Evolutionary conservation across 2,113 vertebrate species (phyloP).

Genomic region (Pogonocichla stellata): DNA sequence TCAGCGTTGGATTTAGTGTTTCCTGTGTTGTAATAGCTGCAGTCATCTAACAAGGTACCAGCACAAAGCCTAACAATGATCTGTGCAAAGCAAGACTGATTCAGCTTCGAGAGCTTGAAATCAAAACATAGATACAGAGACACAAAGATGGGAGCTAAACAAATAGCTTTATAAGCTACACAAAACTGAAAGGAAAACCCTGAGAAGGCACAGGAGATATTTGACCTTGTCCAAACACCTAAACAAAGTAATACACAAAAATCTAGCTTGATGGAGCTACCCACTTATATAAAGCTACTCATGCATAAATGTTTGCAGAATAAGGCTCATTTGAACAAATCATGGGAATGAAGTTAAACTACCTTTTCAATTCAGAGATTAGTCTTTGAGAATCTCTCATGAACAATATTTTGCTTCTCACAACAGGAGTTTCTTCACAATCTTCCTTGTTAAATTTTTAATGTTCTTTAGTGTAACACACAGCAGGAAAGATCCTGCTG

Average conservation of each 20-base stretch:
- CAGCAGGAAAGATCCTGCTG: not conserved
- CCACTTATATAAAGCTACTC: not conserved
- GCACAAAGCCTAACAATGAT: not conserved
- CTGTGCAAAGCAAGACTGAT: not conserved
- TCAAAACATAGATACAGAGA: not conserved
- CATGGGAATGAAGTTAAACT: not conserved
- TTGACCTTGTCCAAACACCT: not conserved
- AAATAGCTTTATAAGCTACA: not conserved
- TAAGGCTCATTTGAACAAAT: not conserved
- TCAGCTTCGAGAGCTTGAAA: not conserved
- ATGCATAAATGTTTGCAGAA: not conserved
- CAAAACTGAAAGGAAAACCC: not conserved
- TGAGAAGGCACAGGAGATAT: not conserved
- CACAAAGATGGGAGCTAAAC: not conserved
- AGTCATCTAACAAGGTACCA: not conserved
- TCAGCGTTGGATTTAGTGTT: not conserved
- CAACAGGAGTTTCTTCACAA: not conserved
- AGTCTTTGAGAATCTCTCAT: not conserved
- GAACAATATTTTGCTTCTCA: not conserved
- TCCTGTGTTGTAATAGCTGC: not conserved
- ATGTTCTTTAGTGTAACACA: not conserved
- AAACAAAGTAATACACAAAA: not conserved
- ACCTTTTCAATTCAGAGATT: not conserved
- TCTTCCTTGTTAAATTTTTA: not conserved
- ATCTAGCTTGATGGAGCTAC: not conserved